phyloP scores from a whole-genome alignment of 2,797 vertebrate species.

The Sebastes taczanowskii region DNA sequence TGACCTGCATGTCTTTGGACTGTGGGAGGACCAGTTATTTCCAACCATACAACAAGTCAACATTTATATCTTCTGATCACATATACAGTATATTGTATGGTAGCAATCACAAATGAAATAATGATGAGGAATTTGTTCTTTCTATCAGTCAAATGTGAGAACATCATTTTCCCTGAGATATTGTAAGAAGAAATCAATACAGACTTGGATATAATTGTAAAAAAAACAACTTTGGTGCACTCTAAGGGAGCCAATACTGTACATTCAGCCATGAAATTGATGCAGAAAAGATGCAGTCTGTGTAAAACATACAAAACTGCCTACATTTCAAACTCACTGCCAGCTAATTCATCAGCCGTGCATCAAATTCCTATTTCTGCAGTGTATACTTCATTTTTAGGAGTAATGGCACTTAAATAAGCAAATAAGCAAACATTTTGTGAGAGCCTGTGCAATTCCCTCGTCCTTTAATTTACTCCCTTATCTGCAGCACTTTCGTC shows the following conservation, averaged over 20 bases:
- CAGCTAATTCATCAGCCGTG: slow-evolving; percentile 8
- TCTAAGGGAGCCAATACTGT: background rate
- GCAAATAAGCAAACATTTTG: background rate
- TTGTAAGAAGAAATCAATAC: background rate
- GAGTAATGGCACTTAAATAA: background rate
- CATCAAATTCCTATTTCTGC: background rate
- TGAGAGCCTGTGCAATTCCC: background rate
- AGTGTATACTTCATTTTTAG: background rate
- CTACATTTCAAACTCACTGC: background rate
- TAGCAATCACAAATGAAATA: background rate
- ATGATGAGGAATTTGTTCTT: background rate
- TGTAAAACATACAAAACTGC: slow-evolving; percentile 9
- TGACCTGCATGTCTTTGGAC: background rate
- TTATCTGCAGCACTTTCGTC: background rate
- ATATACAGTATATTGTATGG: background rate
- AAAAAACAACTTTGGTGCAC: background rate
- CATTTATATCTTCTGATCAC: background rate
- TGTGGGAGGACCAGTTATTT: background rate
- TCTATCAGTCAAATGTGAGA: background rate
- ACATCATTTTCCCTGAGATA: background rate
- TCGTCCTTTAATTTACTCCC: background rate
- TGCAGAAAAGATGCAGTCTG: background rate
- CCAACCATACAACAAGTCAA: background rate
- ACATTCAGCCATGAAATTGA: background rate
- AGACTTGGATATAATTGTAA: background rate